Percentiles rank a stretch among this genome's conserved stretches.
These are phyloP conservation scores for Mormoops blainvillei DNA, from an alignment of 2,113 vertebrate species.

Conservation along the genomic window DNA sequence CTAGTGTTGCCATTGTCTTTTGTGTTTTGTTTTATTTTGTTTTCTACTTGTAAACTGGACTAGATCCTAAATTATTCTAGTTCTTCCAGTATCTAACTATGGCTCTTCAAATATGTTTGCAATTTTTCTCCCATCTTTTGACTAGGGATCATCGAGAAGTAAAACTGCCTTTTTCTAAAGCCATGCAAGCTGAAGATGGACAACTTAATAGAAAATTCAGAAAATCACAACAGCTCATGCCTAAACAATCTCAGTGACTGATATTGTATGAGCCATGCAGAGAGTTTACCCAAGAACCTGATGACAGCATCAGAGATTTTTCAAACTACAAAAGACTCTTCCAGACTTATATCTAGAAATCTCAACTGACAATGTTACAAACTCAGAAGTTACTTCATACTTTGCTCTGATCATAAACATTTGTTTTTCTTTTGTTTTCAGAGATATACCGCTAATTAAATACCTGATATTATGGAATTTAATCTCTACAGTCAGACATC, in stretches of 20 bases:
- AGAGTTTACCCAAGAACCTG: neutral
- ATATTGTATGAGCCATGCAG: neutral
- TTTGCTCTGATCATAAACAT: neutral
- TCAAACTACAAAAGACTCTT: neutral
- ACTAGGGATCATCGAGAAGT: neutral
- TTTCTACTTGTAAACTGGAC: neutral
- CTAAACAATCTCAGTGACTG: neutral
- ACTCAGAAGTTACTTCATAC: neutral
- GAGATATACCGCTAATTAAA: neutral
- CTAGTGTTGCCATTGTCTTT: neutral
- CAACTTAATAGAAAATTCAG: neutral
- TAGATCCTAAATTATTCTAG: neutral
- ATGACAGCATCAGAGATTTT: neutral
- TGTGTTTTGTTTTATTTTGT: neutral
- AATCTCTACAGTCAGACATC: neutral
- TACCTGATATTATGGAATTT: neutral
- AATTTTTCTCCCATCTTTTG: neutral
- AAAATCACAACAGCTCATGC: neutral
- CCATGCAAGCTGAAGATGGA: neutral
- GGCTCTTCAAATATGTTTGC: neutral
- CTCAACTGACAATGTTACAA: neutral
- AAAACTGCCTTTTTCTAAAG: neutral
- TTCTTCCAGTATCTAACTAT: neutral
- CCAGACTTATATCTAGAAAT: neutral
- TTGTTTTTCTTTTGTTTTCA: neutral